Base-by-base conservation (phyloP, 2,113 vertebrate genomes). In the Empidonax traillii region DNA sequence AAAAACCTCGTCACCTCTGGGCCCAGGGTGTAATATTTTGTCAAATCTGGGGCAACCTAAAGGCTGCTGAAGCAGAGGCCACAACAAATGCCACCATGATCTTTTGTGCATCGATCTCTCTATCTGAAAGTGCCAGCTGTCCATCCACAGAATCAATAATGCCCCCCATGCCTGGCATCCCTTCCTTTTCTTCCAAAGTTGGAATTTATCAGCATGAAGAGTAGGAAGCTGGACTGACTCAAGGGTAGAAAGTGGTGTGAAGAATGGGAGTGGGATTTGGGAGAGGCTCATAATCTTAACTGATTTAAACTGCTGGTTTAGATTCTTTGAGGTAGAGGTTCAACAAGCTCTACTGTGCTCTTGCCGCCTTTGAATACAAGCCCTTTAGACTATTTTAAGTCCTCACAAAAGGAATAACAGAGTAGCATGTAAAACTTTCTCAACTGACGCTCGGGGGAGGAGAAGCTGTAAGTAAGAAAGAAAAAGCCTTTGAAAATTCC, bases 241-340 rank as follows among this genome's bases (percentile, higher is more conserved):
- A 25, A 71, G 72, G 23, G 53, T 51, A 75, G 52, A 87, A 86
- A 78, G 47, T 22, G 55, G 43, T 9, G 10, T 43, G 72, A 89
- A 69, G 58, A 90, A 74, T 21, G 6, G 17, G 6, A 79, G 16
- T 1, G 56, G 31, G 4, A 8, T 74, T 35, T 63, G 37, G 41
- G 39, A 78, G 44, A 74, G 27, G 27, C 25, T 76, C 28, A 28
- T 51, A 35, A 20, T 75, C 49, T 20, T 51, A 68, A 39, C 47
- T 92, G 46, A 87, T 94, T 92, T 94, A 90, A 89, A 78, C 66
- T 88, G n/a, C 46, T 80, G 51, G 8, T 95, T 92, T 81, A 76
- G 58, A 25, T 73, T 86, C 37, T 78, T 87, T 78, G 51, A 79
- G 82, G 52, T 75, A 30, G 49, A 37, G 39, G 61, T 52, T 84